Evolutionary conservation across 37 sponge, comb jelly and placozoan species (phyloP).

Genomic region (Eunapius fragilis): DNA sequence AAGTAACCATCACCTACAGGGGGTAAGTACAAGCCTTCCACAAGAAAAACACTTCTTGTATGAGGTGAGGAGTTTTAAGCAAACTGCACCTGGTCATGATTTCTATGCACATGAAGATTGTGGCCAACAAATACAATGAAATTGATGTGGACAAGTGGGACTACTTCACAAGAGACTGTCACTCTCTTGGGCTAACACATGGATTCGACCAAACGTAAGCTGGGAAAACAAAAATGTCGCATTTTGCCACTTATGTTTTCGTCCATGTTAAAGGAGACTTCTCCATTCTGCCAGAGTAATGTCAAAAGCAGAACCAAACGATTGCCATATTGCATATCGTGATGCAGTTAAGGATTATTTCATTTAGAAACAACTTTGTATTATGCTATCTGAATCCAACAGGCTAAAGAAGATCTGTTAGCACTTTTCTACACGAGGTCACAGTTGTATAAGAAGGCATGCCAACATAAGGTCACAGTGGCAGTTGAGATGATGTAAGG

Average conservation of each 20-base stretch:
- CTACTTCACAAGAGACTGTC: conserved; percentile 71
- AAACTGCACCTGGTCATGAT: no score
- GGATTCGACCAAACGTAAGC: conserved; percentile 47
- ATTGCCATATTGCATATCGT: no score
- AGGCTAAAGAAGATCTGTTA: conserved; percentile 63
- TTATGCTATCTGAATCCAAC: background rate
- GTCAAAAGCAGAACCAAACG: no score
- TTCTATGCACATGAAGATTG: no score
- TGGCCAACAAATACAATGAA: conserved; percentile 76
- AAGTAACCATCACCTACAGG: no score
- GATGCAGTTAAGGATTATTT: no score
- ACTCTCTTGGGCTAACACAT: conserved; percentile 55
- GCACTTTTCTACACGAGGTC: conserved; percentile 68
- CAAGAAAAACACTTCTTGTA: conserved; percentile 68
- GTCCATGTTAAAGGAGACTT: no score
- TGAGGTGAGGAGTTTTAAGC: no score
- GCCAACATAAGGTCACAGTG: conserved; percentile 61
- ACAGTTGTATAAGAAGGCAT: conserved; percentile 58
- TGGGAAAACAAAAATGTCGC: no score
- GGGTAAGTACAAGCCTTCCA: no score
- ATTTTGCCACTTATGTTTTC: no score
- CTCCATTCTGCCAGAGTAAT: no score
- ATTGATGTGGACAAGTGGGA: conserved; percentile 89
- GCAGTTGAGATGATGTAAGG: conserved; percentile 54
- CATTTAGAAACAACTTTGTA: background rate